Conservation (phyloP, 2,888 invertebrate genomes). For the Aleiodes leptofemur region DNA sequence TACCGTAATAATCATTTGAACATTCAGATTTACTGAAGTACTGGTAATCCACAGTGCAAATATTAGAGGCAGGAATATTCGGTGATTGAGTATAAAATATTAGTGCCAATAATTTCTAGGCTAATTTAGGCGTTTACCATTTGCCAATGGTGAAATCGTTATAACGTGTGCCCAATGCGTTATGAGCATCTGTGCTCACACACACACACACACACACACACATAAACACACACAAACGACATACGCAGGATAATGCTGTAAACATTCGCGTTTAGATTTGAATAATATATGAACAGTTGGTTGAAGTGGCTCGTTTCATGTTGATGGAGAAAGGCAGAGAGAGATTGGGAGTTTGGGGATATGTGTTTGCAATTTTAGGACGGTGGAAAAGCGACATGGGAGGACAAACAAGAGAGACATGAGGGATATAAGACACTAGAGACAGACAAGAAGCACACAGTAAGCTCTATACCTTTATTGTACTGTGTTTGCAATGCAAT, state of each 20-base stretch:
- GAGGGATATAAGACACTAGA: conserved; percentile 37
- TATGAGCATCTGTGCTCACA: conserved; percentile 6
- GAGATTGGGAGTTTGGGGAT: conserved; percentile 1
- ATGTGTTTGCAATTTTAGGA: conserved; percentile 32
- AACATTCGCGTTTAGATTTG: conserved; percentile 29
- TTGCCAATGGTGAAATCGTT: too few species aligned
- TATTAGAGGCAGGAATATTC: too few species aligned
- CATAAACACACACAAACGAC: not conserved
- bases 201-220: not conserved
- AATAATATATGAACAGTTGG: conserved; percentile 36
- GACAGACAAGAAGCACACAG: conserved; percentile 39
- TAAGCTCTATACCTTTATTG: conserved; percentile 28
- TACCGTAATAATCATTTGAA: too few species aligned
- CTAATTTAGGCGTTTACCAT: too few species aligned
- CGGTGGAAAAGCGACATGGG: conserved; percentile 7
- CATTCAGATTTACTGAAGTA: too few species aligned
- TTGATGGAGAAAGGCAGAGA: conserved; percentile 11
- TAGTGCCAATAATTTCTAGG: too few species aligned
- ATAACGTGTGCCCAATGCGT: conserved; percentile 1
- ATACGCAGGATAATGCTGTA: conserved; percentile 9
- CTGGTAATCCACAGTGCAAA: too few species aligned
- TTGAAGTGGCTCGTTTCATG: not conserved
- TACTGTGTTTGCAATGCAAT: conserved; percentile 40
- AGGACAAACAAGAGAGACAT: conserved; percentile 15
- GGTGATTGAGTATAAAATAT: too few species aligned